Evolutionary conservation across 1,140 invertebrate genomes (phyloP).

Genomic region (Drosophila persimilis): DNA sequence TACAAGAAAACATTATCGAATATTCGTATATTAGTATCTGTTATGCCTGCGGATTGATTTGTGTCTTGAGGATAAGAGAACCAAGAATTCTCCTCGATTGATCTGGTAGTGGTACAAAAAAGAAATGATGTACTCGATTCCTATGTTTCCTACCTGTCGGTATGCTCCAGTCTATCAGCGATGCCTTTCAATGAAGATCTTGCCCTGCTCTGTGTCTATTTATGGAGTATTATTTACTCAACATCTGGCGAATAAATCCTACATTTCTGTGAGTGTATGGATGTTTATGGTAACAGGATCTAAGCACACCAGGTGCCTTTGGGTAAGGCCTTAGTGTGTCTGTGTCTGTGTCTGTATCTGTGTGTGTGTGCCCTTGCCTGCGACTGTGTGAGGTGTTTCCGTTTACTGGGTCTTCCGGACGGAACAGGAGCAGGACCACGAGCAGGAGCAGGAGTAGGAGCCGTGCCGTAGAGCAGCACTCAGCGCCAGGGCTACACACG

Average conservation of each 20-base stretch:
- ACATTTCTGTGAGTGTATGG: slow-evolving; percentile 7
- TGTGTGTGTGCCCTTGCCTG: slow-evolving; percentile 4
- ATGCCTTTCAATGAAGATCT: no score
- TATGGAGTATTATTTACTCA: no score
- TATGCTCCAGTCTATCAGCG: no score
- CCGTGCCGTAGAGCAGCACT: slow-evolving; percentile 59
- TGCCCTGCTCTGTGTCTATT: no score
- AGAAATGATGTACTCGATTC: no score
- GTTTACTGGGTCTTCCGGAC: slow-evolving; percentile 45
- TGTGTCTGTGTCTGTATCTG: not conserved
- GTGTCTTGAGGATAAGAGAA: no score
- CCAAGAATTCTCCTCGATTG: no score
- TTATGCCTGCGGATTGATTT: no score
- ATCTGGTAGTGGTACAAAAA: no score
- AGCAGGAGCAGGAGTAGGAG: not conserved
- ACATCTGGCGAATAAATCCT: no score
- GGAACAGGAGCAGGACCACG: slow-evolving; percentile 12
- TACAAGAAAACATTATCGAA: not conserved
- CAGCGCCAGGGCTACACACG: slow-evolving; percentile 59
- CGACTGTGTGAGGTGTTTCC: slow-evolving; percentile 53
- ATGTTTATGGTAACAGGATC: slow-evolving; percentile 39
- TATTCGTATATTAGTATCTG: no score
- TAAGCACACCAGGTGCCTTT: slow-evolving; percentile 70
- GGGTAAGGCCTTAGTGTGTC: slow-evolving; percentile 9
- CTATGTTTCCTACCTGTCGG: no score